These are phyloP conservation scores for Cecidostiba fungosa DNA, from an alignment of 2,888 invertebrate species.

Conservation along the genomic window DNA sequence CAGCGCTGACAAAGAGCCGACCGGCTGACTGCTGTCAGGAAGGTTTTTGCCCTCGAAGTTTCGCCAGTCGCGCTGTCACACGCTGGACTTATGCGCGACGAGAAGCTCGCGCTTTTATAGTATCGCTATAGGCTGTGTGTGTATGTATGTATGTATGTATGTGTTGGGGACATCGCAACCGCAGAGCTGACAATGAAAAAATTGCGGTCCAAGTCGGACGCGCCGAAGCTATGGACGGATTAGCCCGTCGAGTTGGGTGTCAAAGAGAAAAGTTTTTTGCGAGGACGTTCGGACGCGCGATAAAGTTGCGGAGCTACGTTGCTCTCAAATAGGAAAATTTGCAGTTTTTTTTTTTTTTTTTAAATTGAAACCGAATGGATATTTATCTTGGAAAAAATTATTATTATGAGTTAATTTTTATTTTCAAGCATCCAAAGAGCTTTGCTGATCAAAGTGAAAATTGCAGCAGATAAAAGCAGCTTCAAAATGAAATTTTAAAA, in stretches of 20 bases:
- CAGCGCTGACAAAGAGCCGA: conserved; percentile 32
- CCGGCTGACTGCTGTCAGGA: conserved; percentile 35
- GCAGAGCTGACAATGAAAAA: conserved; percentile 23
- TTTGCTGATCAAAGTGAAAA: neutral
- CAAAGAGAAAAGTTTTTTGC: neutral
- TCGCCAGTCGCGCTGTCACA: conserved; percentile 27
- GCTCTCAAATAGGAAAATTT: neutral
- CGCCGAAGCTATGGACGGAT: conserved; percentile 6
- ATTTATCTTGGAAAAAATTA: no score
- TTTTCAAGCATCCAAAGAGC: no score
- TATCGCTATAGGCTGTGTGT: neutral
- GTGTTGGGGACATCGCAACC: neutral
- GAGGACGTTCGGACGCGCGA: neutral
- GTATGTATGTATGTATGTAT: neutral
- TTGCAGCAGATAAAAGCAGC: neutral
- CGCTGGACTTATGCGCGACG: conserved; percentile 8
- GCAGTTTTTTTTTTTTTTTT: neutral
- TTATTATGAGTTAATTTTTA: no score
- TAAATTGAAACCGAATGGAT: no score
- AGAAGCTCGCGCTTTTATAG: conserved; percentile 4
- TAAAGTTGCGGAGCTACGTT: neutral
- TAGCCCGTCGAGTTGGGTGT: neutral
- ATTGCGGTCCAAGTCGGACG: conserved; percentile 14
- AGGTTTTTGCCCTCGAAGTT: conserved; percentile 59
- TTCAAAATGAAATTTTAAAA: neutral